These are phyloP conservation scores for Odocoileus hemionus DNA, from an alignment of 2,113 vertebrate genomes.

Conservation along the genomic window DNA sequence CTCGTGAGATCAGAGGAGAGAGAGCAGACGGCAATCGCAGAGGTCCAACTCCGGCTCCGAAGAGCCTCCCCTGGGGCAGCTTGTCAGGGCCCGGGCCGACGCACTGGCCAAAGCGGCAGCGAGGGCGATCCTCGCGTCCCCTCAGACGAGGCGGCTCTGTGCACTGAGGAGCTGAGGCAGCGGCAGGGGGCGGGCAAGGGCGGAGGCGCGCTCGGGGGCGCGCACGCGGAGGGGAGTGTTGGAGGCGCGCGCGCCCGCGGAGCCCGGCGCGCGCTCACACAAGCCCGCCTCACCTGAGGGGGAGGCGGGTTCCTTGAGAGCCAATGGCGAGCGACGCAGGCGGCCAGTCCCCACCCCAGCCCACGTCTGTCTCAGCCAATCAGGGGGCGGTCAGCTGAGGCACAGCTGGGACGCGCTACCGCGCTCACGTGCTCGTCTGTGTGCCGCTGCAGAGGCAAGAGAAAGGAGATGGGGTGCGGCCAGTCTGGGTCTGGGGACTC, in stretches of 20 bases:
- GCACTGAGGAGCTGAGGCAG: constrained; percentile 32
- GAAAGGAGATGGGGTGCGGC: constrained; percentile 20
- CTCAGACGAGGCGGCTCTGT: constrained; percentile 40
- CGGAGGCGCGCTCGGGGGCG: constrained; percentile 49
- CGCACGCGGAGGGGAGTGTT: not conserved
- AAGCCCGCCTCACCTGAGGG: constrained; percentile 73
- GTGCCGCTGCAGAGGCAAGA: constrained; percentile 33
- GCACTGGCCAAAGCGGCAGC: not conserved
- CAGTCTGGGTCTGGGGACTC: not conserved
- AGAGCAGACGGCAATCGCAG: not conserved
- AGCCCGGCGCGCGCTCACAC: constrained; percentile 28
- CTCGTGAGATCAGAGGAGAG: not conserved
- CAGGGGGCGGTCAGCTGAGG: constrained; percentile 52
- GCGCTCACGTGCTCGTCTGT: constrained; percentile 60
- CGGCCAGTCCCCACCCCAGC: constrained; percentile 61
- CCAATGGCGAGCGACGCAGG: constrained; percentile 54
- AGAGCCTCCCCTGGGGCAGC: not conserved
- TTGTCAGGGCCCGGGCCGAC: constrained; percentile 41
- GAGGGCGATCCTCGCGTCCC: constrained; percentile 47
- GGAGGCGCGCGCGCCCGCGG: not conserved
- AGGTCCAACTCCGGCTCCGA: not conserved
- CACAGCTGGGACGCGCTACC: constrained; percentile 57
- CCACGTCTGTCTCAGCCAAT: constrained; percentile 55
- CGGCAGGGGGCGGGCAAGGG: constrained; percentile 59
- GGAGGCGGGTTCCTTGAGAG: constrained; percentile 51